These are phyloP conservation scores for Parapristionchus giblindavisi DNA, from an alignment of 2,888 invertebrate genomes.

Conservation along the genomic window DNA sequence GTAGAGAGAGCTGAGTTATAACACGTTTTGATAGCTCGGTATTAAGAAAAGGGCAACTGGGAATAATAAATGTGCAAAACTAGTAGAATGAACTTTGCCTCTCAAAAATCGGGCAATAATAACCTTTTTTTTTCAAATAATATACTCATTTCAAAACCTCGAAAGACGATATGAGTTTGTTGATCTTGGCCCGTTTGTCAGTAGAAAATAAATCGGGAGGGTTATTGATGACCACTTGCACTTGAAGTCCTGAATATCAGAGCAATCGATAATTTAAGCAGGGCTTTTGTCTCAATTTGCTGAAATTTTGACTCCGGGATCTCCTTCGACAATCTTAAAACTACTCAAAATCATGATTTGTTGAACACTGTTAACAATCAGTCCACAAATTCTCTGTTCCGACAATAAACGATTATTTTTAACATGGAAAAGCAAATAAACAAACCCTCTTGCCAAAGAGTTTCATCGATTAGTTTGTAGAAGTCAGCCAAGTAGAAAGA, in stretches of 20 bases:
- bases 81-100: no score
- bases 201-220: slow-evolving; percentile 64
- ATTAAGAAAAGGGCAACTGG: no score
- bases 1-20: no score
- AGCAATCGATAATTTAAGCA: not conserved
- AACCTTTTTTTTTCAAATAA: no score
- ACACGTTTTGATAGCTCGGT: no score
- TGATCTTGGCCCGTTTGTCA: slow-evolving; percentile 48
- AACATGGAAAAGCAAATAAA: not conserved
- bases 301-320: not conserved
- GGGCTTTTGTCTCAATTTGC: not conserved
- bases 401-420: no score
- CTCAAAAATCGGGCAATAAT: no score
- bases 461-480: slow-evolving; percentile 67
- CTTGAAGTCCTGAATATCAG: slow-evolving; percentile 66
- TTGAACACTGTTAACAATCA: no score
- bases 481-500: slow-evolving; percentile 66
- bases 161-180: slow-evolving; percentile 49
- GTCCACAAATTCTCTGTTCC: no score
- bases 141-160: slow-evolving; percentile 23
- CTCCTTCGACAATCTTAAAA: not conserved
- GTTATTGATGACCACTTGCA: slow-evolving; percentile 67
- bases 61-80: not conserved
- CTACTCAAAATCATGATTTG: not conserved
- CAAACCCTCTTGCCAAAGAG: slow-evolving; percentile 67